Conservation (phyloP, 2,797 vertebrate species). For the Parauchenoglanis punctatus region DNA sequence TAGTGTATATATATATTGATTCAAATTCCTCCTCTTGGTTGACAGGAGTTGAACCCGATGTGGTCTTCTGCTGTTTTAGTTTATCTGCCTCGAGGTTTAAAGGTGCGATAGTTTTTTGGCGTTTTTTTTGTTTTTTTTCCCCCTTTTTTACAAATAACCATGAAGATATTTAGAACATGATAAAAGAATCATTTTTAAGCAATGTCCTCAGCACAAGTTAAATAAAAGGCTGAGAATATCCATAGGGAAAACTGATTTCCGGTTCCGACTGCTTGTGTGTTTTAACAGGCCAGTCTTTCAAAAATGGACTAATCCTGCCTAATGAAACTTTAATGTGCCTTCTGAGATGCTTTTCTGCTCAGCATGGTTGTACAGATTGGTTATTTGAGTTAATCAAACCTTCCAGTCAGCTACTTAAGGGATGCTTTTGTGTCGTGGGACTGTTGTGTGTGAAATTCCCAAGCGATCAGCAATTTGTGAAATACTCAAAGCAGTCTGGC, state of each 20-base stretch:
- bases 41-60: not conserved
- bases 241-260: not conserved
- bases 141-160: not conserved
- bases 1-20: not conserved
- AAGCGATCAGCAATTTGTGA: conserved; percentile 4
- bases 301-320: not conserved
- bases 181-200: not conserved
- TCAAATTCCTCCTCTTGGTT: not conserved
- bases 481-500: not conserved
- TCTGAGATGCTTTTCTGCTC: conserved; percentile 9
- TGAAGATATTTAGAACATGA: not conserved
- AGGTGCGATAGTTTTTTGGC: not conserved
- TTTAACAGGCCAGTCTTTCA: not conserved
- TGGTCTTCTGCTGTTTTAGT: not conserved
- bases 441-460: not conserved
- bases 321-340: not conserved
- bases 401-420: not conserved
- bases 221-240: not conserved
- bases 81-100: not conserved
- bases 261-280: too few relatives aligned
- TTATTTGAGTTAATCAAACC: not conserved
- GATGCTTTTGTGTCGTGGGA: not conserved
- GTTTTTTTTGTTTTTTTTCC: too few relatives aligned
- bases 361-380: not conserved
- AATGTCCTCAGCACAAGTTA: not conserved